A percentile compares a stretch with the other conserved stretches of the same genome.
These are phyloP conservation scores for Petrocephalus zakoni DNA, from an alignment of 2,113 vertebrate species.

Conservation along the genomic window DNA sequence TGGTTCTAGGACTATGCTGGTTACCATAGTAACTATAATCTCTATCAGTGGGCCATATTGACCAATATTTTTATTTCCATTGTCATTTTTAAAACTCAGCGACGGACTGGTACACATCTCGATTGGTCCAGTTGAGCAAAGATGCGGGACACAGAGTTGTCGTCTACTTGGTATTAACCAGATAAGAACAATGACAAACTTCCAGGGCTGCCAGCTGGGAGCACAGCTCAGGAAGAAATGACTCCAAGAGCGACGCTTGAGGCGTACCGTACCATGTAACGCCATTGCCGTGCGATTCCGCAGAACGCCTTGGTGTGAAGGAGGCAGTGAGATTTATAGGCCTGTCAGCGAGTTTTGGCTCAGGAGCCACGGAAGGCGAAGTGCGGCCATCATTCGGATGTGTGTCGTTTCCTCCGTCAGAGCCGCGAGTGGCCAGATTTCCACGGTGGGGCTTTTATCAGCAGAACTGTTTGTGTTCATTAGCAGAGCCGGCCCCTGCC, in stretches of 20 bases:
- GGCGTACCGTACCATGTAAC: background rate
- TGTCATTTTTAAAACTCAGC: background rate
- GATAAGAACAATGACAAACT: background rate
- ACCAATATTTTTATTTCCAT: background rate
- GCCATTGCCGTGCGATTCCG: background rate
- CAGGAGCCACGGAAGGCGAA: background rate
- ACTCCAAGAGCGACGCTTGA: background rate
- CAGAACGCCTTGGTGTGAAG: background rate
- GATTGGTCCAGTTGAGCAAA: background rate
- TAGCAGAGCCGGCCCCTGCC: background rate
- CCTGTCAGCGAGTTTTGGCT: background rate
- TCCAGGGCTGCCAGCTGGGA: background rate
- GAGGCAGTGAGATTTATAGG: background rate
- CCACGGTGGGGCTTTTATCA: background rate
- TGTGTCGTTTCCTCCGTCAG: background rate
- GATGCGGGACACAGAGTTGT: background rate
- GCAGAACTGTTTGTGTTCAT: background rate
- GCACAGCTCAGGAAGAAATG: background rate
- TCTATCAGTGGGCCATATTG: background rate
- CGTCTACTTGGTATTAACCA: background rate
- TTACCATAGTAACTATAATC: background rate
- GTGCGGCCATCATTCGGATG: background rate
- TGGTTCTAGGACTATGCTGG: background rate
- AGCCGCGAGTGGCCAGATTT: background rate
- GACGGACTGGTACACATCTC: background rate